Conservation (phyloP, 2,888 invertebrate genomes). For the Aphodius sticticus region DNA sequence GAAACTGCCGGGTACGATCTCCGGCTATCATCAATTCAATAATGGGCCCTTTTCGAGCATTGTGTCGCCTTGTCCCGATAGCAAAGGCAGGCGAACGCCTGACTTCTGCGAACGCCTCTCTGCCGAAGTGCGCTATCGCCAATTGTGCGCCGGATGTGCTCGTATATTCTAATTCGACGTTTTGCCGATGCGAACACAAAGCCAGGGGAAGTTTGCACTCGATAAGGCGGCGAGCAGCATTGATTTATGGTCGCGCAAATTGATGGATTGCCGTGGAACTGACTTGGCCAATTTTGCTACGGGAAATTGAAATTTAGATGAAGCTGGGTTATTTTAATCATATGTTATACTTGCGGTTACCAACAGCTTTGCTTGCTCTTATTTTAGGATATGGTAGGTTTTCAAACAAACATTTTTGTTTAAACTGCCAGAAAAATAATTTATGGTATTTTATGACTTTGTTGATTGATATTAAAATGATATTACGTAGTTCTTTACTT, state of each 20-base stretch:
- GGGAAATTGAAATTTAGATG: background rate
- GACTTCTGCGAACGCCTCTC: background rate
- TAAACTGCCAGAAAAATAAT: no score
- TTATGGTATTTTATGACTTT: no score
- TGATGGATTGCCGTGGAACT: background rate
- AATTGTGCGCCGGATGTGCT: background rate
- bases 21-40: background rate
- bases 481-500: no score
- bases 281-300: background rate
- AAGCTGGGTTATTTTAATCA: background rate
- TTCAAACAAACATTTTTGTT: no score
- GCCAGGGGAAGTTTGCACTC: background rate
- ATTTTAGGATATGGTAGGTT: no score
- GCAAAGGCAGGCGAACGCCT: background rate
- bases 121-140: background rate
- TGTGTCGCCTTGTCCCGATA: background rate
- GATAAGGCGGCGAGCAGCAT: background rate
- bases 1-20: background rate
- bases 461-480: no score
- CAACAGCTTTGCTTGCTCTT: no score
- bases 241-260: background rate
- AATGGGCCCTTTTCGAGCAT: background rate
- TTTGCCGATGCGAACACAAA: background rate
- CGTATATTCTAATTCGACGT: background rate
- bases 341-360: background rate